Conservation (phyloP, 2,888 invertebrate species). For the Rotaria macrura region DNA sequence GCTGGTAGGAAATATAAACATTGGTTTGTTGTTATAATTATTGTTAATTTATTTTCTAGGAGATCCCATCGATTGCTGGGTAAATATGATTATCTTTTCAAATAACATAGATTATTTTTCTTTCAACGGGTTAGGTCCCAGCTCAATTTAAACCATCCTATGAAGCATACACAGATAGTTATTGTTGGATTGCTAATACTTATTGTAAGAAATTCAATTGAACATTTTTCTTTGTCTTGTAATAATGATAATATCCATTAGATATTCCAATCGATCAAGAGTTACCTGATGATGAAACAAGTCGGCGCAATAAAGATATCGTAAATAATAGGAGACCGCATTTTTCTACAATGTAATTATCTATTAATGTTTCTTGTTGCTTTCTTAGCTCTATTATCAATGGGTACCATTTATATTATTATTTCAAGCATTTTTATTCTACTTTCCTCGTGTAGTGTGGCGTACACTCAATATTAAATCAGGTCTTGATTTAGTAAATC, state of each 20-base stretch:
- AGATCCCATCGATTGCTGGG: constrained; percentile 7
- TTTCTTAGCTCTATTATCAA: constrained; percentile 26
- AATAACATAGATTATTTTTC: background rate
- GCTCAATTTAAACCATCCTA: constrained; percentile 30
- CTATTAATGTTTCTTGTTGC: background rate
- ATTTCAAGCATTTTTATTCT: constrained; percentile 34
- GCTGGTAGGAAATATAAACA: constrained; percentile 21
- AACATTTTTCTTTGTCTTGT: too few relatives aligned
- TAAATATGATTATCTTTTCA: background rate
- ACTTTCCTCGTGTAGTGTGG: constrained; percentile 32
- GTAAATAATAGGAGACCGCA: background rate
- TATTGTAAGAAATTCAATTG: background rate
- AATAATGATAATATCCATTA: background rate
- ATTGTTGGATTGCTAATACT: constrained; percentile 32
- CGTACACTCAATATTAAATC: constrained; percentile 29
- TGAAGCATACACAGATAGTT: constrained; percentile 28
- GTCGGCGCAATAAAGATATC: constrained; percentile 1
- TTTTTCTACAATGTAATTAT: background rate
- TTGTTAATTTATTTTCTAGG: background rate
- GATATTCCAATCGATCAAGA: constrained; percentile 33
- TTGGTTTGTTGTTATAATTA: background rate
- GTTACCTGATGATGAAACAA: constrained; percentile 20
- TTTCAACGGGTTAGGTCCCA: constrained; percentile 16
- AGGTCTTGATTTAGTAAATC: constrained; percentile 32
- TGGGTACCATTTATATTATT: constrained; percentile 33